Evolutionary conservation across 1,140 invertebrate genomes (phyloP), one percentile per base, ranked within the genome.

Genomic region (Armadillidium nasatum): DNA sequence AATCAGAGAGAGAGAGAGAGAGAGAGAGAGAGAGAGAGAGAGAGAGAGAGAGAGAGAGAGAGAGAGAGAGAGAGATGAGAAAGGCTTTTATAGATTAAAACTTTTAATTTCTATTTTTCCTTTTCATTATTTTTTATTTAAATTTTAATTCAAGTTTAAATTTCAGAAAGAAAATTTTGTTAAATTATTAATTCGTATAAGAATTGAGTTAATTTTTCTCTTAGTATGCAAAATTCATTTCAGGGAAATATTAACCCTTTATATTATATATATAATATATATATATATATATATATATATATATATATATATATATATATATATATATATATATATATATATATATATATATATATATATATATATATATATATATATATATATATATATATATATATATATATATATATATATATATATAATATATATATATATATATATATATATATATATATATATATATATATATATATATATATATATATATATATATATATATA

Each of bases 21-120:
- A 68, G 23, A 73, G 60, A 68, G 72, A 72, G 23, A 33, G 66
- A 68, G 69, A 33, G 23, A 71, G 71, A 71, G 75, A 72, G 33
- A 67, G 72, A 73, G 43, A 44, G 72, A 73, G 44, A 73, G 44
- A 73, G 44, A 22, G 44, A 45, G 72, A 73, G 72, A 45, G 33
- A 33, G 33, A 33, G 33, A 33, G 33, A 33, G 33, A 33, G 33
- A 33, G 33, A 33, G 33, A 33, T 1, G 33, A 33, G 33, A 33
- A 33, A 33, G 33, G 33, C 33, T 33, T 33, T 33, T 33, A 33
- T 6, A 33, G 33, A 33, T 33, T 33, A 33, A 33, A 33, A 33
- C 33, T 33, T 33, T 33, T 33, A 33, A 33, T 33, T 33, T 33
- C 33, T 33, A 33, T 33, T 33, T 33, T 33, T 33, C 1, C 33